A percentile compares a stretch with the other conserved stretches of the same genome.
phyloP scores from a whole-genome alignment of 2,888 invertebrate genomes.

The Chorisops tibialis region DNA sequence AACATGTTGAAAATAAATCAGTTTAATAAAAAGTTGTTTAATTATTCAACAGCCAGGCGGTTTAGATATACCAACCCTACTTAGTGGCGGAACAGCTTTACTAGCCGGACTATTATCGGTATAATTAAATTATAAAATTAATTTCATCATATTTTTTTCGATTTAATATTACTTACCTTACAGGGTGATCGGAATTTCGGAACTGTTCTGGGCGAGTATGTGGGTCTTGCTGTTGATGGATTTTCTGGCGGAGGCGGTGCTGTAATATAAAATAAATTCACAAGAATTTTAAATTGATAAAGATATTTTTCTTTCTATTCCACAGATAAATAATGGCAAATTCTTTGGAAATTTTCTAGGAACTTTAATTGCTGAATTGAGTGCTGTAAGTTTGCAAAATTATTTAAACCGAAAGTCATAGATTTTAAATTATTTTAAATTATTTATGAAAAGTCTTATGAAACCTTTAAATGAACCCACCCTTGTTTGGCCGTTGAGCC shows the following conservation, averaged over 20 bases:
- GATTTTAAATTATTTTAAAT: too few relatives aligned
- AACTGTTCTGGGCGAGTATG: conserved; percentile 47
- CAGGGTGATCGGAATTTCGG: conserved; percentile 51
- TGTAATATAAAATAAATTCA: conserved; percentile 40
- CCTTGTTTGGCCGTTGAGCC: too few relatives aligned
- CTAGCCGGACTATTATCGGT: conserved; percentile 47
- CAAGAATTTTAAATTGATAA: background rate
- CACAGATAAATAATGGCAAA: conserved; percentile 49
- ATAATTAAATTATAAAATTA: too few relatives aligned
- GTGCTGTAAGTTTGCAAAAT: conserved; percentile 51
- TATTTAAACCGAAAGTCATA: too few relatives aligned
- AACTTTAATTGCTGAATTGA: conserved; percentile 48
- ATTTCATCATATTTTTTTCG: too few relatives aligned
- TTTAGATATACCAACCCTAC: conserved; percentile 46
- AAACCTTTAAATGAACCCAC: too few relatives aligned
- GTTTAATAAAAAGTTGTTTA: background rate
- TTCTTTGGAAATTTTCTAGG: conserved; percentile 51
- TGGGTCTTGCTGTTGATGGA: conserved; percentile 49
- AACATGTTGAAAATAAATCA: background rate
- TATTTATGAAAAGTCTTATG: too few relatives aligned
- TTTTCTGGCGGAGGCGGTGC: conserved; percentile 52
- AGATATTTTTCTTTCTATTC: conserved; percentile 29
- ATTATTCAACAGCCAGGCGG: conserved; percentile 45
- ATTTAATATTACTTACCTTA: too few relatives aligned
- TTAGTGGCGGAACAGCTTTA: conserved; percentile 46